Base-by-base conservation (phyloP, 37 sponge, comb jelly and placozoan species). In the Beroe forskalii region DNA sequence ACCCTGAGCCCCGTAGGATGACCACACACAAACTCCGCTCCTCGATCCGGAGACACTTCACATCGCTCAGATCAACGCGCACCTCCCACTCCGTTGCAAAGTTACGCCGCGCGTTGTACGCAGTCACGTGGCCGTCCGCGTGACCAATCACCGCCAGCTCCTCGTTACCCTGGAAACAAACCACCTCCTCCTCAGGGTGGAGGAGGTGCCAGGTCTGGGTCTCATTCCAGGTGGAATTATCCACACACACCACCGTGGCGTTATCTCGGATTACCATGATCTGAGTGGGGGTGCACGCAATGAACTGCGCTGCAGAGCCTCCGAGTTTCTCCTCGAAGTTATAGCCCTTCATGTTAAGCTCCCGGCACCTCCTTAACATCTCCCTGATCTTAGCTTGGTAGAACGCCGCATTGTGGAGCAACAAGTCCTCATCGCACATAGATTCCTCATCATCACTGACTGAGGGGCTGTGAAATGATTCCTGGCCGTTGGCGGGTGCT, bases 341-440 rank as follows among this genome's bases (percentile, higher is more conserved):
- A 31, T 80, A 80, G 4, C 86, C 86, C 40, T 44, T 80, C 86
- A 80, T 80, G 55, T 80, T 27, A 23, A 80, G 27, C 27, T 44
- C 55, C 55, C 27, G 1, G 31, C 86, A 44, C 28, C 86, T 35
- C 55, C 28, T 22, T 23, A 23, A 1, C 55, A 80, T 12, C 40
- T 33, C 9, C 27, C 86, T 41, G 55, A 80, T 41, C 55, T 44
- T 41, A 9, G 28, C 27, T 2, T 25, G 44, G 55, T 80, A 80
- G 28, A 44, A 41, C 23, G 12, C 44, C 12, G 86, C 86, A n/a
- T 32, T 6, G 28, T 12, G 12, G n/a, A n/a, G n/a, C n/a, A n/a
- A n/a, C n/a, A n/a, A n/a, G 12, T 6, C 55, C 55, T 48, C 55
- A 48, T 48, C 55, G 6, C 12, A 6, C 12, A 17, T 12, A 12